Conservation (phyloP, 2,888 invertebrate species). For the Ypsolopha scabrella region DNA sequence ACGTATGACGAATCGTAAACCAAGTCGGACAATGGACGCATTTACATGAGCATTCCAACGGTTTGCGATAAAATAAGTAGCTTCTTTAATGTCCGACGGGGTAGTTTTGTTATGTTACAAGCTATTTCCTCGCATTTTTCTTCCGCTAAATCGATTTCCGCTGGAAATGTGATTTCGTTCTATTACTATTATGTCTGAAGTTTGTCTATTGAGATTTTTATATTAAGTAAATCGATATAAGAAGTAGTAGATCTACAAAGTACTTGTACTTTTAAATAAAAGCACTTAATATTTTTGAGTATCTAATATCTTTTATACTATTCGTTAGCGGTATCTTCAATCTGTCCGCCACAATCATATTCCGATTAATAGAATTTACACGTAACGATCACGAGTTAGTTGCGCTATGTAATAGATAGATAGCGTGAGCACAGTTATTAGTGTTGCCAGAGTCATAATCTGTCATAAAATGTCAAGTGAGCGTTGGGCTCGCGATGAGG, state of each 20-base stretch:
- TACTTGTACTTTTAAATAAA: no score
- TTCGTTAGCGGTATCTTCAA: constrained; percentile 26
- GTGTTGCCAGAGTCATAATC: constrained; percentile 52
- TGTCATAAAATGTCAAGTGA: constrained; percentile 60
- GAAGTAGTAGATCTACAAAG: background rate
- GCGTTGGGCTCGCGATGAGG: constrained; percentile 28
- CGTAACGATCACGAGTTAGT: constrained; percentile 38
- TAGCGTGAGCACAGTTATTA: constrained; percentile 58
- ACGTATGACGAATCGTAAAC: constrained; percentile 63
- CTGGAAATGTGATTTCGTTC: constrained; percentile 9
- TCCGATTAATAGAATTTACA: constrained; percentile 52
- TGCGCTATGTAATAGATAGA: constrained; percentile 57
- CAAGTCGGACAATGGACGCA: constrained; percentile 38
- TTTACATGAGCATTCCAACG: constrained; percentile 36
- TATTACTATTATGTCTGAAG: no score
- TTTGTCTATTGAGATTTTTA: background rate
- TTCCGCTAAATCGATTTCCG: constrained; percentile 17
- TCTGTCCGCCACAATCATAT: constrained; percentile 38
- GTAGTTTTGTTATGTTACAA: constrained; percentile 14
- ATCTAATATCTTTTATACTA: no score
- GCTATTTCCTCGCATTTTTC: constrained; percentile 17
- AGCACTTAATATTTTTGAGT: no score
- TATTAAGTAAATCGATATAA: background rate
- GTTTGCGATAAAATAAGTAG: constrained; percentile 31
- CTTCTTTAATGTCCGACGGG: constrained; percentile 1